These are phyloP conservation scores for Chaetops frenatus DNA, from an alignment of 2,113 vertebrate species.

Conservation along the genomic window DNA sequence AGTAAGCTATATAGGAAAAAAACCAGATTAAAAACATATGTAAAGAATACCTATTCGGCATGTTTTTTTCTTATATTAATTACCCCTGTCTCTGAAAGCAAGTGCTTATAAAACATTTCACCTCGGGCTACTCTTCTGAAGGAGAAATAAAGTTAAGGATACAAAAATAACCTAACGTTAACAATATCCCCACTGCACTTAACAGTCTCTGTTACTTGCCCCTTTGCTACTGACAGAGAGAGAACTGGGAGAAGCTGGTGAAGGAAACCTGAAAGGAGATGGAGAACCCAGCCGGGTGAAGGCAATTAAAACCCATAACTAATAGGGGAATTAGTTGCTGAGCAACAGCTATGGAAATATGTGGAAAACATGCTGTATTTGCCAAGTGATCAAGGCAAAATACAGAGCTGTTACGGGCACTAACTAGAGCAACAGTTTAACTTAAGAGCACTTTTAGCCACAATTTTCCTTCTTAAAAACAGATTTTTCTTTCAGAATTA, in stretches of 20 bases:
- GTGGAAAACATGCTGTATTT: neutral
- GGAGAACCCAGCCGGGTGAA: neutral
- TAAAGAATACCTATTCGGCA: neutral
- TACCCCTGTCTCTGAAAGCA: neutral
- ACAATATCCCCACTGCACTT: neutral
- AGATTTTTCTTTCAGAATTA: neutral
- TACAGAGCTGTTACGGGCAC: neutral
- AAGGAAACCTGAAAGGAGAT: neutral
- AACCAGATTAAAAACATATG: neutral
- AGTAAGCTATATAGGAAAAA: neutral
- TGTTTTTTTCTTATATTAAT: neutral
- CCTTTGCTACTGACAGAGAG: neutral
- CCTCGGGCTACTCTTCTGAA: neutral
- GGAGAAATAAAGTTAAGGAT: neutral
- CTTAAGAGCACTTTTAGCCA: neutral
- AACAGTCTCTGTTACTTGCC: neutral
- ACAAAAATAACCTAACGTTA: neutral
- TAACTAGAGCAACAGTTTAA: neutral
- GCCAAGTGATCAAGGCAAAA: neutral
- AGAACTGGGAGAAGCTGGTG: neutral
- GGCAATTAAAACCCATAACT: neutral
- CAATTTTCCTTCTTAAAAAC: neutral
- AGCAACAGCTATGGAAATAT: neutral
- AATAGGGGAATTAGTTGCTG: neutral
- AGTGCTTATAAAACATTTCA: neutral